Base-by-base conservation (phyloP, 1,140 invertebrate species). In the Cotesia glomerata region DNA sequence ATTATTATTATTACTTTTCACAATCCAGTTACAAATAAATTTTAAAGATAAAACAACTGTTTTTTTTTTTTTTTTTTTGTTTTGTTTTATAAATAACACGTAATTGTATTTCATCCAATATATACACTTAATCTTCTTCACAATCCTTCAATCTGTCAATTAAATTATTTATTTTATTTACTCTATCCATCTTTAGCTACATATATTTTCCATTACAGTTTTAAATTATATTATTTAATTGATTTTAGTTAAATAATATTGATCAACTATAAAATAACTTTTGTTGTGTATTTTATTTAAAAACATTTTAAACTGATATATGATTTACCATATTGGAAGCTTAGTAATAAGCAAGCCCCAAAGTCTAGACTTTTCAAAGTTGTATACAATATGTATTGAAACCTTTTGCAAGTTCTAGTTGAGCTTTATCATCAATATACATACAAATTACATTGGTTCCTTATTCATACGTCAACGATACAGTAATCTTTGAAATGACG, bases 131-230 rank as follows among this genome's bases (percentile, higher is more conserved):
- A 39, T 35, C 63, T 69, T 69, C 8, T 58, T 56, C 36, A 61
- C 49, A n/a, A 58, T 64, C 18, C 18, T 65, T 56, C 52, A 36
- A 52, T 72, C 49, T 59, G 35, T 72, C 62, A 65, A 72, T 72
- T 66, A 49, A 67, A 73, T 73, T 39, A 65, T 49, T 72, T 65
- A 56, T 58, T 66, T 65, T 36, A 45, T 16, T 54, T 14, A 58
- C 54, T 58, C 39, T 45, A 5, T 45, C 39, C 7, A 45, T 45
- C 8, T 45, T 45, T 45, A 35, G 52, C 13, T 61, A 45, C 64
- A 49, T 69, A 14, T 65, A 11, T 54, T 11, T 34, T 35, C 65
- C 49, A 63, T 36, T 61, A n/a, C 14, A 62, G 51, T 8, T 39
- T 39, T 51, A 35, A 35, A 45, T 45, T 45, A 45, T 45, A 45